phyloP scores from a whole-genome alignment of 1,140 invertebrate genomes.

The Chrysopa pallens region DNA sequence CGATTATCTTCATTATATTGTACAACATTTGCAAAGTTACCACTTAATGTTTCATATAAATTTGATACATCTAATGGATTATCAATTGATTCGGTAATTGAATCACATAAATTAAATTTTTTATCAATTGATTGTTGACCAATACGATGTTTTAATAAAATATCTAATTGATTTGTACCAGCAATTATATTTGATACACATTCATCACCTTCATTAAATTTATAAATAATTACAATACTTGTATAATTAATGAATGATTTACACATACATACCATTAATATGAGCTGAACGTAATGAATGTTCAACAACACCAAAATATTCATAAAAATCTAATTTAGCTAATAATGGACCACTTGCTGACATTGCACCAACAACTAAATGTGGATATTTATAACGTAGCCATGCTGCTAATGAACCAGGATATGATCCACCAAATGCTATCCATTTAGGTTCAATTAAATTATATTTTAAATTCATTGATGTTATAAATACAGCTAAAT shows the following conservation, averaged over 20 bases:
- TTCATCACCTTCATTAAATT: constrained; percentile 15
- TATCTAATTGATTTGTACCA: constrained; percentile 43
- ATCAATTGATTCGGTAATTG: constrained; percentile 41
- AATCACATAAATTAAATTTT: constrained; percentile 59
- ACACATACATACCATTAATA: too few species aligned
- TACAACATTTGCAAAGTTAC: constrained; percentile 71
- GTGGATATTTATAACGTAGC: constrained; percentile 76
- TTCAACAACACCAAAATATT: constrained; percentile 58
- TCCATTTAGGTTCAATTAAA: constrained; percentile 59
- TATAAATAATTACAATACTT: too few species aligned
- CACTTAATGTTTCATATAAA: constrained; percentile 62
- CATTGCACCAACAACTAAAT: constrained; percentile 67
- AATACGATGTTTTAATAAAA: constrained; percentile 35
- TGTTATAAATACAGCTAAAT: constrained; percentile 65
- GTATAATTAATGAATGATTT: too few species aligned
- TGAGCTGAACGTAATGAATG: constrained; percentile 30
- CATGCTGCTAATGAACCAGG: constrained; percentile 80
- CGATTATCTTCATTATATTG: constrained; percentile 93
- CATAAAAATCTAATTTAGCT: constrained; percentile 68
- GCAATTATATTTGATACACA: constrained; percentile 43
- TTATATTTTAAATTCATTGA: constrained; percentile 45
- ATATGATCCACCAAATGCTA: constrained; percentile 87
- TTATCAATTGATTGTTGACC: constrained; percentile 42
- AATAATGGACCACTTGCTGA: constrained; percentile 77
- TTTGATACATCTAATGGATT: constrained; percentile 56